Evolutionary conservation across 2,797 vertebrate species (phyloP).

Genomic region (Sebastes diploproa): DNA sequence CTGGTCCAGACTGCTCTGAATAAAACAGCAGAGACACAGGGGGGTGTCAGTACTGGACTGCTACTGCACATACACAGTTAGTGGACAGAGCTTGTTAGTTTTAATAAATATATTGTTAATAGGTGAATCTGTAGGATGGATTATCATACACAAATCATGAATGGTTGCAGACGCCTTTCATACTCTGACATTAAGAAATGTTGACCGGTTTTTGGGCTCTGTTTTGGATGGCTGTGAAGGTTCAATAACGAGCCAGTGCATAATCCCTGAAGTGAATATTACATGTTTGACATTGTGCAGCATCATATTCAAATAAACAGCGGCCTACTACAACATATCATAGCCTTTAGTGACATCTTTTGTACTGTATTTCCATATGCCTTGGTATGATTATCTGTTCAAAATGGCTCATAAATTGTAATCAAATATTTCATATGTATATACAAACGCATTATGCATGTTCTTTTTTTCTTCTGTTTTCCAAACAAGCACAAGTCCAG

Average conservation of each 20-base stretch:
- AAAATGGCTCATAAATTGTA: background rate
- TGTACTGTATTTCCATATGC: background rate
- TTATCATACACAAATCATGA: background rate
- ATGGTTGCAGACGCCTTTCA: background rate
- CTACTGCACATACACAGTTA: background rate
- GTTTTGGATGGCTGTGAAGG: background rate
- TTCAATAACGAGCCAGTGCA: background rate
- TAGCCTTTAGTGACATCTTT: background rate
- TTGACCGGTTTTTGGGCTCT: background rate
- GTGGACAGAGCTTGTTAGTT: background rate
- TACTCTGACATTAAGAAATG: background rate
- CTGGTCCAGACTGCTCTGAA: constrained; percentile 89
- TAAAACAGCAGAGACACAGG: background rate
- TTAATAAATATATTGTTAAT: background rate
- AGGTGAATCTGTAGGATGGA: background rate
- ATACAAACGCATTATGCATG: background rate
- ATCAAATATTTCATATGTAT: background rate
- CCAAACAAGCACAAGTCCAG: background rate
- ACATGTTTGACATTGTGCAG: background rate
- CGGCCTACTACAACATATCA: background rate
- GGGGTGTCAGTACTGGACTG: background rate
- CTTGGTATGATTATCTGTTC: background rate
- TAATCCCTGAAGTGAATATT: background rate
- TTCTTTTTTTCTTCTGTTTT: too few relatives aligned
- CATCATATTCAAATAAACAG: background rate